Conservation (phyloP, 2,113 vertebrate species). For the Arvicanthis niloticus region DNA sequence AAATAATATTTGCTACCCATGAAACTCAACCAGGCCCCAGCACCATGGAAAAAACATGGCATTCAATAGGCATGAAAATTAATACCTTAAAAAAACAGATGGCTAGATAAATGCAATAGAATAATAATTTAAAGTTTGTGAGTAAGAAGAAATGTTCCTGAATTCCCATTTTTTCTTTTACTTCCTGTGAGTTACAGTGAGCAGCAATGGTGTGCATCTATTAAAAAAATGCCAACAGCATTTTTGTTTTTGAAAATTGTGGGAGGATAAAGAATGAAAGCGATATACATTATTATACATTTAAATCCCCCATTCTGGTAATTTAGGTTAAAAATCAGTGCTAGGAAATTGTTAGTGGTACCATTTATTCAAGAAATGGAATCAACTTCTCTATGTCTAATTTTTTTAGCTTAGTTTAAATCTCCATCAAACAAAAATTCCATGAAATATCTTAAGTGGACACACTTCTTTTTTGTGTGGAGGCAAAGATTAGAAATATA, state of each 20-base stretch:
- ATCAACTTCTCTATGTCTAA: not conserved
- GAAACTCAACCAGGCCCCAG: not conserved
- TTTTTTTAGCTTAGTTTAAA: not conserved
- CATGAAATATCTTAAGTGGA: not conserved
- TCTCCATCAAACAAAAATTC: constrained; percentile 13
- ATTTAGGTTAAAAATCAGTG: not conserved
- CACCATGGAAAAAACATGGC: not conserved
- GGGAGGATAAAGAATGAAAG: not conserved
- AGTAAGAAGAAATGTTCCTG: not conserved
- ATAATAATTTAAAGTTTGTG: not conserved
- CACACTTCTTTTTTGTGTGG: not conserved
- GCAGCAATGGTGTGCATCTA: not conserved
- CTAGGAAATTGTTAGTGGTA: not conserved
- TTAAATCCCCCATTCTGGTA: not conserved
- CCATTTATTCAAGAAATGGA: not conserved
- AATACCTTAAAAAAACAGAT: not conserved
- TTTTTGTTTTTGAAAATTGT: not conserved
- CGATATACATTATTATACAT: not conserved
- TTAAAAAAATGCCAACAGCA: not conserved
- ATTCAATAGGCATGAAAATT: not conserved
- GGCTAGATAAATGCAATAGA: not conserved
- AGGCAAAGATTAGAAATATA: not conserved
- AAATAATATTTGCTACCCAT: not conserved
- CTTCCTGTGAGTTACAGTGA: not conserved
- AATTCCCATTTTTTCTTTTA: not conserved